Percentiles rank a stretch among this genome's conserved stretches.
phyloP scores from a whole-genome alignment of 2,113 vertebrate species.

The Alaudala cheleensis region DNA sequence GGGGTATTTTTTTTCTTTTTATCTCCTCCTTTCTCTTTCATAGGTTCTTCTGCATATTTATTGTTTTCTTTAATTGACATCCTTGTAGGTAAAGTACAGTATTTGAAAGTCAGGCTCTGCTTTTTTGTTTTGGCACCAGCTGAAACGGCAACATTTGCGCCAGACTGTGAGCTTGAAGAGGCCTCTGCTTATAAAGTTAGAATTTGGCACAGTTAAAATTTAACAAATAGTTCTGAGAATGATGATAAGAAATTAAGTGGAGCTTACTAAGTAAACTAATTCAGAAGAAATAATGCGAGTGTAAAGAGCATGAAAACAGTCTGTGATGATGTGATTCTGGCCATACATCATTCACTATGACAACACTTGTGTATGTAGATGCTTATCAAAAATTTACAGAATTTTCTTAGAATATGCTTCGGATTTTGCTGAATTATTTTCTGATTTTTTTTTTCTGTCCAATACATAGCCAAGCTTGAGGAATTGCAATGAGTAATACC shows the following conservation, averaged over 20 bases:
- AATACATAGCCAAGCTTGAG: neutral
- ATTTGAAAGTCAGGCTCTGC: neutral
- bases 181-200: neutral
- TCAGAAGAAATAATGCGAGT: neutral
- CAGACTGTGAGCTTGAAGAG: neutral
- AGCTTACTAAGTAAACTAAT: neutral
- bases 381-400: neutral
- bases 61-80: neutral
- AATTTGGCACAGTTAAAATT: neutral
- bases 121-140: neutral
- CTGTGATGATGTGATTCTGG: neutral
- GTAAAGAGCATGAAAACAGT: neutral
- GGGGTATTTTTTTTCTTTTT: neutral
- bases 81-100: neutral
- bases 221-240: neutral
- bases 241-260: neutral
- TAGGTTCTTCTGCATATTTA: neutral
- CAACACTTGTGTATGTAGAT: neutral
- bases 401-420: neutral
- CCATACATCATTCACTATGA: neutral
- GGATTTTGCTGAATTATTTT: neutral
- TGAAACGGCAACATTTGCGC: neutral
- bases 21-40: neutral
- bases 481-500: neutral
- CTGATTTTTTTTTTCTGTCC: neutral